phyloP scores from a whole-genome alignment of 1,140 invertebrate species.

The Bombus turneri region DNA sequence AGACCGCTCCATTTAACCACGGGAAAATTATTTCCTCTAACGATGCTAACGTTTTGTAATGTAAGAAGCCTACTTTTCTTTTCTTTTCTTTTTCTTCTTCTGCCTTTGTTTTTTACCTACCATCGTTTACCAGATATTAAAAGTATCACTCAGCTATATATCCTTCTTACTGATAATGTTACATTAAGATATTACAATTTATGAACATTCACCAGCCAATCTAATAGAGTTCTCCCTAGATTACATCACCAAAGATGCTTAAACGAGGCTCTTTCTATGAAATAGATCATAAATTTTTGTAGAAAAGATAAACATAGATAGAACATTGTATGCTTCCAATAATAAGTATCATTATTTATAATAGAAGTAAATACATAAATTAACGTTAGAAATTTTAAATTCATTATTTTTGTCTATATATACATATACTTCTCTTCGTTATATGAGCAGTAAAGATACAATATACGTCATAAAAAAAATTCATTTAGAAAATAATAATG shows the following conservation, averaged over 20 bases:
- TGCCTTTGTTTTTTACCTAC: not conserved
- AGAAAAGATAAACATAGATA: not conserved
- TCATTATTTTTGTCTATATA: not conserved
- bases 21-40: slow-evolving; percentile 43
- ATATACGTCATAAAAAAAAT: not conserved
- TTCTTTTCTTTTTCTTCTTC: not conserved
- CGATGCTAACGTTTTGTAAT: slow-evolving; percentile 37
- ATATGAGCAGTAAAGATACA: not conserved
- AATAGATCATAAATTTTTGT: not conserved
- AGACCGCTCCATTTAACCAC: slow-evolving; percentile 33
- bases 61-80: slow-evolving; percentile 9
- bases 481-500: not conserved
- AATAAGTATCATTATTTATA: not conserved
- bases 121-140: slow-evolving; percentile 33
- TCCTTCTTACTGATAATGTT: slow-evolving; percentile 31
- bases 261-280: not conserved
- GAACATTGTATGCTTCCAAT: no score
- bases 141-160: slow-evolving; percentile 38
- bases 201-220: not conserved
- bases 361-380: not conserved
- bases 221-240: not conserved
- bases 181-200: not conserved
- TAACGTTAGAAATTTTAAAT: not conserved
- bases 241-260: not conserved
- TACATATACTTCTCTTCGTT: not conserved